Base-by-base conservation (phyloP, 2,888 invertebrate species). In the Branchipolynoe longqiensis region DNA sequence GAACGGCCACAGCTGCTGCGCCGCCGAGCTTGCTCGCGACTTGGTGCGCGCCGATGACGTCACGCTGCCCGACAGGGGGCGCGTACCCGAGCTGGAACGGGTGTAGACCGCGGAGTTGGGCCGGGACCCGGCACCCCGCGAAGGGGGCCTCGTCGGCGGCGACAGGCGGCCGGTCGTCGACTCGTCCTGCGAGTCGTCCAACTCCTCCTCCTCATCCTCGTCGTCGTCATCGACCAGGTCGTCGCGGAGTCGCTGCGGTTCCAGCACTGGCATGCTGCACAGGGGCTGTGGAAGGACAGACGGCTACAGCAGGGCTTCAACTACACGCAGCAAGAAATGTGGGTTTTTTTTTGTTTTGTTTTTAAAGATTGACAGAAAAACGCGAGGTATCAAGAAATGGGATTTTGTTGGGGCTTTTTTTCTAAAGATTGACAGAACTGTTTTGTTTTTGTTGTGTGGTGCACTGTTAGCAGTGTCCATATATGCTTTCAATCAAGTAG, bases 251-350 rank as follows among this genome's bases (percentile, higher is more conserved):
- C 87, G 87, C 33, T 88, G 86, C 33, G 87, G 87, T n/a, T 87
- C 87, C 28, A 87, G 84, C 2, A 87, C 89, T 31, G 92, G 92
- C 92, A 92, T 92, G 85, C 92, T 91, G 78, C 89, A 86, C 36
- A 92, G 87, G 12, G 92, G 92, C 92, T 92, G 87, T 25, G 31
- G 25, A n/a, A 14, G 25, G 62, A 31, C 31, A n/a, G n/a, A n/a
- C n/a, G n/a, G n/a, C n/a, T n/a, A n/a, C n/a, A n/a, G n/a, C n/a
- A n/a, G n/a, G n/a, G n/a, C n/a, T n/a, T n/a, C n/a, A n/a, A n/a
- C n/a, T n/a, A n/a, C n/a, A n/a, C n/a, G n/a, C n/a, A n/a, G n/a
- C n/a, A n/a, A n/a, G n/a, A n/a, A n/a, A n/a, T n/a, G n/a, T n/a
- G n/a, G n/a, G n/a, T n/a, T n/a, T n/a, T n/a, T n/a, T n/a, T n/a